Evolutionary conservation across 2,888 invertebrate genomes (phyloP), one percentile per base, ranked within the genome.

Genomic region (Slavum lentiscoides): DNA sequence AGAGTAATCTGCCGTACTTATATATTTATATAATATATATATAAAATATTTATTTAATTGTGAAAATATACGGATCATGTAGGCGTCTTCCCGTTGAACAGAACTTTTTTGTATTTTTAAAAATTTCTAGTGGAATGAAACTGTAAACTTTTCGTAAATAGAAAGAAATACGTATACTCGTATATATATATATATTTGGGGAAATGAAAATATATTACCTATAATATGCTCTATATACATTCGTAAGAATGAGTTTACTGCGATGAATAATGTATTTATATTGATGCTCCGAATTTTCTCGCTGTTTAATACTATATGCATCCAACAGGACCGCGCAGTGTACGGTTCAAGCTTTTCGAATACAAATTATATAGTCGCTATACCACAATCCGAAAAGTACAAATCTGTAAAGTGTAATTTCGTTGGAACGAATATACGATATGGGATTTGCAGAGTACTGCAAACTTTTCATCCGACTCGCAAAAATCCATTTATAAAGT

Each of bases 181-280:
- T n/a, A n/a, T n/a, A n/a, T n/a, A n/a, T n/a, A 15, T 15, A 4
- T 15, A 17, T 53, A 53, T 53, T 53, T 53, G 15, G 17, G 5
- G 15, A 53, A 53, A 15, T 15, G 43, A 43, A 11, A 43, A 43
- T 58, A 19, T n/a, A 43, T 67, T 43, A 15, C 37, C 13, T 21
- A n/a, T 11, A 67, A 21, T 21, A 0, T 30, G 30, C 30, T 30
- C 30, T 30, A 30, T 13, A 6, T 67, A 23, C 7, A 49, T 49
- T 49, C 67, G 49, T 49, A 23, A 21, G 21, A 7, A n/a, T 43
- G 23, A 23, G 23, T 69, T 73, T 39, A 43, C 7, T 49, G 7
- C 13, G 23, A 62, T 61, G 30, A 23, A 74, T 64, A 74, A 15
- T 49, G 53, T 15, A 72, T 72, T 49, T 43, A 43, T 66, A 43